Evolutionary conservation across 2,113 vertebrate genomes (phyloP).

Genomic region (Crypturellus undulatus): DNA sequence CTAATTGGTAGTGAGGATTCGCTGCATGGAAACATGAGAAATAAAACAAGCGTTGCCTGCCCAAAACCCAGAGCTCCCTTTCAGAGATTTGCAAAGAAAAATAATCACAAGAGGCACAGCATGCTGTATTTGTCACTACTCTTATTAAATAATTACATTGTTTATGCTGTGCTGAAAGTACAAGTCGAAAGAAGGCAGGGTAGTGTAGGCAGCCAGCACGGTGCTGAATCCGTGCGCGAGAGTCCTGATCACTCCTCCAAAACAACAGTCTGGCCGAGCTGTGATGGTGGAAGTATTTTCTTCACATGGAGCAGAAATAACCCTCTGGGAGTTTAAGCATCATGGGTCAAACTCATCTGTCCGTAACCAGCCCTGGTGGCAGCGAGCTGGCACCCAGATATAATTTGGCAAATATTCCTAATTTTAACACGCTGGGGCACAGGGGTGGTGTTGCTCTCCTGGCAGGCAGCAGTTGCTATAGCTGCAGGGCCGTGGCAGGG

Average conservation of each 20-base stretch:
- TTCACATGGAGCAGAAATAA: neutral
- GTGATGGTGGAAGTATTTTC: neutral
- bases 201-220: neutral
- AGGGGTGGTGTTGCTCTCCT: neutral
- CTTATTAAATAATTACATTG: neutral
- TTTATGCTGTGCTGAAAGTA: neutral
- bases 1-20: slow-evolving; percentile 42
- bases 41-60: slow-evolving; percentile 6
- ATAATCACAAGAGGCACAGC: neutral
- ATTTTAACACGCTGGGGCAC: neutral
- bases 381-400: accelerated
- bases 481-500: neutral
- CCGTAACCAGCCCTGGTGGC: neutral
- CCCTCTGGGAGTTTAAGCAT: slow-evolving; percentile 4
- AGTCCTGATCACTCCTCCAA: neutral
- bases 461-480: slow-evolving; percentile 64
- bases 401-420: slow-evolving; percentile 30
- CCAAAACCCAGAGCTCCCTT: neutral
- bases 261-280: neutral
- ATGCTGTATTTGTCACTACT: neutral
- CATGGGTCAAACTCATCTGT: neutral
- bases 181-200: neutral
- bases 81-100: slow-evolving; percentile 1
- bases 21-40: neutral
- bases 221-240: neutral